A percentile compares a stretch with the other conserved stretches of the same genome.
These are phyloP conservation scores for Hycleus phaleratus DNA, from an alignment of 1,140 invertebrate genomes.

Conservation along the genomic window DNA sequence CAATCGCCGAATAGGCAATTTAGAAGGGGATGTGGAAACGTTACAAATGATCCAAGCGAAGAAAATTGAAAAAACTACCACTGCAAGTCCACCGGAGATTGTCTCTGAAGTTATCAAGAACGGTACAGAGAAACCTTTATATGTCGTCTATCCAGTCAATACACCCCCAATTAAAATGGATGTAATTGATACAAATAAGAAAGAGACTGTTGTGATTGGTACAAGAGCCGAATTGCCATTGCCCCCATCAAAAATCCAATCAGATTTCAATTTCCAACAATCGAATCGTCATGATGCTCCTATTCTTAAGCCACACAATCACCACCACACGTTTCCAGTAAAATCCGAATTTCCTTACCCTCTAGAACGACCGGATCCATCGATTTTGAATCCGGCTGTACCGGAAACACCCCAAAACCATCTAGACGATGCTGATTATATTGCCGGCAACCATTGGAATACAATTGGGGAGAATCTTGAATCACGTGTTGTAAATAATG, in stretches of 20 bases:
- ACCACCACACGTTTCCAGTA: constrained; percentile 37
- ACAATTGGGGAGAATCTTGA: constrained; percentile 31
- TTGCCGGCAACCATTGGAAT: constrained; percentile 39
- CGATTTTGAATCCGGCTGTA: constrained; percentile 29
- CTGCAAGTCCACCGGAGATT: constrained; percentile 15
- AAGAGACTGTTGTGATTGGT: constrained; percentile 50
- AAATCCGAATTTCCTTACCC: constrained; percentile 55
- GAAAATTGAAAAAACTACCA: constrained; percentile 28
- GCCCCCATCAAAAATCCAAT: constrained; percentile 43
- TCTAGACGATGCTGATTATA: constrained; percentile 19
- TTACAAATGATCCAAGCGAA: constrained; percentile 57
- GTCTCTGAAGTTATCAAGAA: constrained; percentile 17
- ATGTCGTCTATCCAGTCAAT: constrained; percentile 58
- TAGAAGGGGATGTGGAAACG: constrained; percentile 45
- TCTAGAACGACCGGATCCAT: constrained; percentile 47
- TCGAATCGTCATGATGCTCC: constrained; percentile 45
- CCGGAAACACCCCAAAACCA: constrained; percentile 39
- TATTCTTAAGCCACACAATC: constrained; percentile 42
- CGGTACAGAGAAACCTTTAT: constrained; percentile 45
- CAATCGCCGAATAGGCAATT: constrained; percentile 30
- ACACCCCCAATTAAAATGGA: constrained; percentile 41
- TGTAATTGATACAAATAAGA: constrained; percentile 42
- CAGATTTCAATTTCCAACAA: constrained; percentile 43
- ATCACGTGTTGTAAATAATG: constrained; percentile 25
- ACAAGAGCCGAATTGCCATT: constrained; percentile 48